Percentiles rank a stretch among this genome's conserved stretches.
Conservation (phyloP, 2,888 invertebrate genomes). For the Dascillus cervinus region DNA sequence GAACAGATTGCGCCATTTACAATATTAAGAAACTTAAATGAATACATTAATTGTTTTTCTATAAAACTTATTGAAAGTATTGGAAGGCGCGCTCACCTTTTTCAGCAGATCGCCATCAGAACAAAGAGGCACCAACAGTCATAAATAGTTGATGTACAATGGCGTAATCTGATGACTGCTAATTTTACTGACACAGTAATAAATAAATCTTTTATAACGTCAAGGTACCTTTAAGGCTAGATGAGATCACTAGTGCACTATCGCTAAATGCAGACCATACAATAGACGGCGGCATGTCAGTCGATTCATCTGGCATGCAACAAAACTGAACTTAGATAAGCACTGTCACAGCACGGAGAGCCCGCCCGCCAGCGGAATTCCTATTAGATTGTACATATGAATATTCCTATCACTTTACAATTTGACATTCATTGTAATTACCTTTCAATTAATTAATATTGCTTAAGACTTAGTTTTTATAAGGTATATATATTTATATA, state of each 20-base stretch:
- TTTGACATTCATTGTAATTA: slow-evolving; percentile 39
- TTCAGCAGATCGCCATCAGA: slow-evolving; percentile 25
- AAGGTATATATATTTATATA: slow-evolving; percentile 11
- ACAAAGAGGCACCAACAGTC: slow-evolving; percentile 33
- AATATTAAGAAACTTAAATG: slow-evolving; percentile 22
- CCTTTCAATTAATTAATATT: slow-evolving; percentile 35
- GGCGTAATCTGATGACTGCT: slow-evolving; percentile 38
- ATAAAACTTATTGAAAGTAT: slow-evolving; percentile 7
- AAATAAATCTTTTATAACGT: slow-evolving; percentile 38
- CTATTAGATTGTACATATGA: slow-evolving; percentile 18
- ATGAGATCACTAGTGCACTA: slow-evolving; percentile 44
- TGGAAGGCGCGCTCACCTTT: slow-evolving; percentile 11
- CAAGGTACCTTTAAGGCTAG: slow-evolving; percentile 43
- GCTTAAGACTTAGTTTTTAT: too few relatives aligned
- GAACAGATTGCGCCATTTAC: slow-evolving; percentile 40
- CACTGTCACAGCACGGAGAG: slow-evolving; percentile 29
- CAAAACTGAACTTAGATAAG: slow-evolving; percentile 27
- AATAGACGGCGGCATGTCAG: slow-evolving; percentile 27
- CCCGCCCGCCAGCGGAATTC: slow-evolving; percentile 19
- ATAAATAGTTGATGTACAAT: slow-evolving; percentile 38
- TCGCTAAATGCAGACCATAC: slow-evolving; percentile 34
- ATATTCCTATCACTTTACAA: slow-evolving; percentile 38
- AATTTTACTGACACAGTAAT: slow-evolving; percentile 28
- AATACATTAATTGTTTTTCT: slow-evolving; percentile 1
- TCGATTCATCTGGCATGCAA: slow-evolving; percentile 19